Base-by-base conservation (phyloP, 2,888 invertebrate genomes). In the Barypeithes pellucidus region DNA sequence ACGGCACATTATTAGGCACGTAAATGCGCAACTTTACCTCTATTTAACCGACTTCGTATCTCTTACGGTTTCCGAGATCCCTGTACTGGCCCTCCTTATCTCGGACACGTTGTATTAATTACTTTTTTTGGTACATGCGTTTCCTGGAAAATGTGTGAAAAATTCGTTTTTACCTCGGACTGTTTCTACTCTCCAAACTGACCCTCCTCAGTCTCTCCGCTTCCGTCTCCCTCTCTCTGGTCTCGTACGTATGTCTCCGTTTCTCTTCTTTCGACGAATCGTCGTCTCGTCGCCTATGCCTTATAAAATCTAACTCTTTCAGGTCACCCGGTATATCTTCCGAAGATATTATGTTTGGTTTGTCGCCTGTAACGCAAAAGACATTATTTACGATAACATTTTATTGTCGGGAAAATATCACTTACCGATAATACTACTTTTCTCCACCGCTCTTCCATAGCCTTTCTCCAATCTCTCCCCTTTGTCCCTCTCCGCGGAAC, bases 91-190 rank as follows among this genome's bases (percentile, higher is more conserved):
- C n/a, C n/a, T n/a, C n/a, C n/a, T n/a, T n/a, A n/a, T n/a, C n/a
- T n/a, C n/a, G n/a, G n/a, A n/a, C n/a, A n/a, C n/a, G n/a, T n/a
- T n/a, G n/a, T n/a, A n/a, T n/a, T n/a, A n/a, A n/a, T n/a, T n/a
- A n/a, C n/a, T n/a, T n/a, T n/a, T n/a, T n/a, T n/a, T n/a, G n/a
- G n/a, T n/a, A n/a, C n/a, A n/a, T n/a, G n/a, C n/a, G n/a, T n/a
- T n/a, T n/a, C n/a, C n/a, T n/a, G n/a, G n/a, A n/a, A n/a, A n/a
- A n/a, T n/a, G n/a, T n/a, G n/a, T n/a, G n/a, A n/a, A n/a, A n/a
- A n/a, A n/a, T n/a, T n/a, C n/a, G n/a, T n/a, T n/a, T n/a, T 80
- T 79, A 86, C 85, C 84, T 83, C 22, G 85, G 82, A 78, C 84
- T 84, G 59, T 59, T 72, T 74, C 81, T 82, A 68, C 79, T 81